A percentile compares a stretch with the other conserved stretches of the same genome.
phyloP scores from a whole-genome alignment of 2,113 vertebrate species.

The Bos indicus region DNA sequence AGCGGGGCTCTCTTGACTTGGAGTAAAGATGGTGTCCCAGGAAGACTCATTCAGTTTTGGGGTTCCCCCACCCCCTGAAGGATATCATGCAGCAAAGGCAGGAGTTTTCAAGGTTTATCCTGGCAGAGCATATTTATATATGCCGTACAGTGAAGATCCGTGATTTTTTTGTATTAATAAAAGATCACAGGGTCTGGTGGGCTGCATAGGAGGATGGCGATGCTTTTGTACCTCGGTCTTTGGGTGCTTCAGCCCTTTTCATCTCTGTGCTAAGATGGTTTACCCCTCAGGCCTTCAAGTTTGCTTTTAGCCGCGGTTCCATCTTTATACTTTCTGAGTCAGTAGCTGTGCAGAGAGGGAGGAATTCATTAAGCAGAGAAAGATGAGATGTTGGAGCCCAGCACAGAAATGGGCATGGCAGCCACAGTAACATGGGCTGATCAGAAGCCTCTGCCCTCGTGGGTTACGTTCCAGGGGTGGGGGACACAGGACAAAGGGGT shows the following conservation, averaged over 20 bases:
- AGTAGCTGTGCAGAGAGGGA: not conserved
- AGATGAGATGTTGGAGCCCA: not conserved
- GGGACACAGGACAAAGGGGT: accelerated
- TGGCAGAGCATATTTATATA: not conserved
- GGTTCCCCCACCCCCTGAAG: not conserved
- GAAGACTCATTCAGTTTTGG: not conserved
- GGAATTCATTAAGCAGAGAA: not conserved
- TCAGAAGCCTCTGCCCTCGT: not conserved
- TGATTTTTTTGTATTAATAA: not conserved
- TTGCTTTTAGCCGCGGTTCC: not conserved
- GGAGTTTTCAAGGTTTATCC: not conserved
- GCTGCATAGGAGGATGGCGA: not conserved
- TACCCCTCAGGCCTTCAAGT: not conserved
- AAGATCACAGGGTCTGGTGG: not conserved
- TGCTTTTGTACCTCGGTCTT: not conserved
- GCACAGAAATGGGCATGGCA: not conserved
- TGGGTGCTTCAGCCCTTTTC: not conserved
- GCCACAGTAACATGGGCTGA: not conserved
- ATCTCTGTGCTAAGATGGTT: not conserved
- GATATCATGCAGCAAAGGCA: not conserved
- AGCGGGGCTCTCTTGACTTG: not conserved
- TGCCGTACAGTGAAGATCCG: not conserved
- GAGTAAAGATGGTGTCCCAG: not conserved
- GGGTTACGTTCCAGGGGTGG: not conserved
- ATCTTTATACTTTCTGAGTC: not conserved